phyloP scores from a whole-genome alignment of 2,888 invertebrate genomes.

The Scaptomyza tumidula region DNA sequence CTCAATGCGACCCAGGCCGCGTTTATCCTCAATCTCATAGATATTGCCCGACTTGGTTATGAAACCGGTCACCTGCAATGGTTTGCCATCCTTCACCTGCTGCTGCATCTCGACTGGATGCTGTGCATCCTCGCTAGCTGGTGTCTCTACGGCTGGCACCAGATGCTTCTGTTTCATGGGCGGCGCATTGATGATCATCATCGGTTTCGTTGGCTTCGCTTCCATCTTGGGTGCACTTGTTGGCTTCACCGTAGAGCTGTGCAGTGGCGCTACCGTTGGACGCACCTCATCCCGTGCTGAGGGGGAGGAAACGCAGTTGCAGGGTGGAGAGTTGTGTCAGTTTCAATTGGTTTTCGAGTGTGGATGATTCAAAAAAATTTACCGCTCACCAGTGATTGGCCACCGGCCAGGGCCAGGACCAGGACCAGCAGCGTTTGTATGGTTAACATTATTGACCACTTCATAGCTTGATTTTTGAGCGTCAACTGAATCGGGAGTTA shows the following conservation, averaged over 20 bases:
- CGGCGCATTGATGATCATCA: constrained; percentile 70
- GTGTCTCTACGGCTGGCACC: constrained; percentile 43
- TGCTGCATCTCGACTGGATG: constrained; percentile 15
- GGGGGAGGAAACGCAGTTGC: neutral
- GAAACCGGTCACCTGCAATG: constrained; percentile 77
- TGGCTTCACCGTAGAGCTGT: constrained; percentile 63
- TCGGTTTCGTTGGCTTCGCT: constrained; percentile 54
- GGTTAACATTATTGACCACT: constrained; percentile 35
- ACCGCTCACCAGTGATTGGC: constrained; percentile 78
- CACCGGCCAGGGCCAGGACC: constrained; percentile 61
- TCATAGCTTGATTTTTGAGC: constrained; percentile 37
- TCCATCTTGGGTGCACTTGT: constrained; percentile 49
- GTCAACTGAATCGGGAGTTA: constrained; percentile 50
- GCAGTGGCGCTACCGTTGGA: constrained; percentile 59
- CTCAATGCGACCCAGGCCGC: constrained; percentile 73
- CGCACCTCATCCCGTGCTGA: constrained; percentile 44
- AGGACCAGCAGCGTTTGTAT: constrained; percentile 47
- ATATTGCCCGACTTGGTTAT: constrained; percentile 78
- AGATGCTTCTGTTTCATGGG: constrained; percentile 63
- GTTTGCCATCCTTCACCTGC: constrained; percentile 52
- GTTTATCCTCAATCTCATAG: constrained; percentile 74
- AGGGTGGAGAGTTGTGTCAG: constrained; percentile 6
- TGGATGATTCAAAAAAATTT: constrained; percentile 66
- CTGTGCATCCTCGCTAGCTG: neutral
- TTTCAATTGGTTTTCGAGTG: neutral